phyloP scores from a whole-genome alignment of 2,113 vertebrate genomes.

The Polypterus bichir region DNA sequence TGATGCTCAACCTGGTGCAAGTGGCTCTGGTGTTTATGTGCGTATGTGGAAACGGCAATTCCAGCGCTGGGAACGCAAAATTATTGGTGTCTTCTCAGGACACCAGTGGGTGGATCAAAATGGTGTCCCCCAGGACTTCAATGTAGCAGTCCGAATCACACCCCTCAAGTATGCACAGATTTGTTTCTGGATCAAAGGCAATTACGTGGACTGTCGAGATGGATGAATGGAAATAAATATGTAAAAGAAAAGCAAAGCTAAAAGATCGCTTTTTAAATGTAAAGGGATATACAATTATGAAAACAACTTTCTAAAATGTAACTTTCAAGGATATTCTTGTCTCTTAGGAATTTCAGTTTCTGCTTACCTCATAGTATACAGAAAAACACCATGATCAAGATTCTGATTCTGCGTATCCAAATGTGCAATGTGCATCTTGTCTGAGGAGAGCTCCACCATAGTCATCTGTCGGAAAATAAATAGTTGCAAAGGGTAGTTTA shows the following conservation, averaged over 20 bases:
- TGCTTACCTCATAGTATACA: no score
- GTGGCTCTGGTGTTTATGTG: constrained; percentile 85
- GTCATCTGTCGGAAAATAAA: no score
- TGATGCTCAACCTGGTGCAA: constrained; percentile 87
- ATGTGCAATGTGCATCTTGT: no score
- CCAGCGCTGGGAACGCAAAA: constrained; percentile 82
- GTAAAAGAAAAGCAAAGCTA: not conserved
- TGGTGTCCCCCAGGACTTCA: constrained; percentile 79
- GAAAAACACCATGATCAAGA: no score
- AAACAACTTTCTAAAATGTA: no score
- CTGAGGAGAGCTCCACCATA: no score
- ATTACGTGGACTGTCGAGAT: constrained; percentile 85
- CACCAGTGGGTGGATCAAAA: constrained; percentile 92
- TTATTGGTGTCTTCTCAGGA: constrained; percentile 92
- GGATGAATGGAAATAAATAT: constrained; percentile 49
- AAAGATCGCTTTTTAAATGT: no score
- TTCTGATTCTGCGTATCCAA: no score
- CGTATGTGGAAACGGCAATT: constrained; percentile 81
- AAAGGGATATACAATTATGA: no score
- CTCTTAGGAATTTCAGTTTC: no score
- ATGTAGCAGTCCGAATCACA: constrained; percentile 89
- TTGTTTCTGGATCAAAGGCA: constrained; percentile 97
- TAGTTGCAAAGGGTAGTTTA: no score
- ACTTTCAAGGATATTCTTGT: no score
- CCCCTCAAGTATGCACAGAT: constrained; percentile 96